Conservation (phyloP, 2,888 invertebrate genomes). For the Noctua fimbriata region DNA sequence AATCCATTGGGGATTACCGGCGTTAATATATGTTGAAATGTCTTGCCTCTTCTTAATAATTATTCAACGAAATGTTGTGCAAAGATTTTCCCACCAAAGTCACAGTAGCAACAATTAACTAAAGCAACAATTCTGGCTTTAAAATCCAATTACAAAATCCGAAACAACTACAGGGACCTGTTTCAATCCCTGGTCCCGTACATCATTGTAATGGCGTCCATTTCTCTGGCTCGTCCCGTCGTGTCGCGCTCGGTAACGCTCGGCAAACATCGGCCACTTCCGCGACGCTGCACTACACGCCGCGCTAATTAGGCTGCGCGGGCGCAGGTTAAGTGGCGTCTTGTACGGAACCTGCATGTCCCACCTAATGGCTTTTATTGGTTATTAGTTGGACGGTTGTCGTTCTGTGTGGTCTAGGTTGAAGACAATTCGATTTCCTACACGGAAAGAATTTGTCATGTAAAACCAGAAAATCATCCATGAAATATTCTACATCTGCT, state of each 20-base stretch:
- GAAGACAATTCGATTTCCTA: neutral
- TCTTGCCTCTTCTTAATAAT: neutral
- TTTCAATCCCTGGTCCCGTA: conserved; percentile 14
- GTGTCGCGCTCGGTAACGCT: conserved; percentile 42
- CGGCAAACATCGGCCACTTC: conserved; percentile 47
- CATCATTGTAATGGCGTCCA: conserved; percentile 42
- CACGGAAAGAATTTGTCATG: neutral
- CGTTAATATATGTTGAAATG: neutral
- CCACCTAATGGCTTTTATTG: conserved; percentile 57
- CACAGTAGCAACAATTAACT: neutral
- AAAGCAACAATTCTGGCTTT: neutral
- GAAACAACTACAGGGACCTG: conserved; percentile 19
- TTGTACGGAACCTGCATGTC: conserved; percentile 55
- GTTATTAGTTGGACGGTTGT: conserved; percentile 39
- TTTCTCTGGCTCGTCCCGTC: conserved; percentile 18
- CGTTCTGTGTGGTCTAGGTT: conserved; percentile 36
- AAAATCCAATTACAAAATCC: conserved; percentile 5
- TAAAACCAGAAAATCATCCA: neutral
- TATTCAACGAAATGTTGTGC: neutral
- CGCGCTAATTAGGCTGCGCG: conserved; percentile 60
- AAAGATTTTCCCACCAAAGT: neutral
- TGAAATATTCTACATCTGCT: neutral
- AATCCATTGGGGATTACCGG: neutral
- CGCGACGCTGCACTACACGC: conserved; percentile 48
- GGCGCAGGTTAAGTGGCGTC: conserved; percentile 63